Percentiles rank a stretch among this genome's conserved stretches.
Evolutionary conservation across 64 coral and sea anemone genomes (phyloP).

Genomic region (Dendronephthya gigantea): DNA sequence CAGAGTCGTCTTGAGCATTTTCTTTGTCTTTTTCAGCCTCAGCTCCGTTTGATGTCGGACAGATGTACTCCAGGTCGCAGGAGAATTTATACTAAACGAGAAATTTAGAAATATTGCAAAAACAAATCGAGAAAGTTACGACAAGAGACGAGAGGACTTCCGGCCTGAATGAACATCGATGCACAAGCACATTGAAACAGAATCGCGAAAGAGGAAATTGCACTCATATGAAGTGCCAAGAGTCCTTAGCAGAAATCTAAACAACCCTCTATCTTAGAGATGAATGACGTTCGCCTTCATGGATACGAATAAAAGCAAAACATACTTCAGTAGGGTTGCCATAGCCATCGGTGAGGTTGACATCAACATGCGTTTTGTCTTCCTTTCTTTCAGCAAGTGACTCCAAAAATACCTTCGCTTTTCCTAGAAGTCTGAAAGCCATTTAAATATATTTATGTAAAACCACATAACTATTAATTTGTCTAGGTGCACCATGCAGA

Average conservation of each 20-base stretch:
- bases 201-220: neutral
- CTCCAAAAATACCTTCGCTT: neutral
- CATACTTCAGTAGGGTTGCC: neutral
- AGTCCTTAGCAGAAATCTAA: neutral
- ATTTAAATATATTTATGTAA: no score
- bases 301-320: neutral
- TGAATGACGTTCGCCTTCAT: neutral
- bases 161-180: no score
- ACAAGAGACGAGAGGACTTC: no score
- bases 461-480: neutral
- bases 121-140: no score
- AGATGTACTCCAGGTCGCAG: neutral
- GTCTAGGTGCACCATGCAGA: neutral
- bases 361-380: neutral
- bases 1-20: neutral
- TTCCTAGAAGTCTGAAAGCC: conserved; percentile 7
- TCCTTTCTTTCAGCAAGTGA: neutral
- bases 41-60: neutral
- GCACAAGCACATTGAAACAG: no score
- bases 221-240: neutral
- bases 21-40: neutral
- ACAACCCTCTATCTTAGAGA: neutral
- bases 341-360: neutral
- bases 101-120: no score
- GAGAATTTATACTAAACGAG: neutral